Evolutionary conservation across 2,797 vertebrate species (phyloP).

Genomic region (Thamnophis elegans): DNA sequence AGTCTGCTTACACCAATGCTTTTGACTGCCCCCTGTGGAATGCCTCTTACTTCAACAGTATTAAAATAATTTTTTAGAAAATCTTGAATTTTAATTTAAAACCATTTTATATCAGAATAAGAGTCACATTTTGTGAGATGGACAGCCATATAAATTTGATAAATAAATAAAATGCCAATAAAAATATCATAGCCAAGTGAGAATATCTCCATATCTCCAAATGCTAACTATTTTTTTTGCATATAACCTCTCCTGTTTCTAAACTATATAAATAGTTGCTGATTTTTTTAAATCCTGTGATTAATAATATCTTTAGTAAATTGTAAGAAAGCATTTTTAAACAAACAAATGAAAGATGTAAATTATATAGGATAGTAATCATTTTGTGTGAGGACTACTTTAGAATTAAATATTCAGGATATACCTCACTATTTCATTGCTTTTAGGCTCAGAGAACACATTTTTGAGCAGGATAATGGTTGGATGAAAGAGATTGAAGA

Average conservation of each 20-base stretch:
- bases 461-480: conserved; percentile 4
- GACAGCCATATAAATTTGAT: not conserved
- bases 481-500: not conserved
- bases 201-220: not conserved
- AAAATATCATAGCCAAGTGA: not conserved
- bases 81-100: not conserved
- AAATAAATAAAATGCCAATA: not conserved
- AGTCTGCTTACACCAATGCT: not conserved
- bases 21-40: not conserved
- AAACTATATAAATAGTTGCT: not conserved
- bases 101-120: not conserved
- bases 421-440: not conserved
- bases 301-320: not conserved
- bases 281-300: not conserved
- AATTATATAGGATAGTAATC: not conserved
- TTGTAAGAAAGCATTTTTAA: not conserved
- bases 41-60: not conserved
- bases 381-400: not conserved
- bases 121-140: not conserved
- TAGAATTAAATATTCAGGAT: not conserved
- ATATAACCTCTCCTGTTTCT: not conserved
- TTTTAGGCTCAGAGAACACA: not conserved
- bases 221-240: not conserved
- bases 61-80: not conserved
- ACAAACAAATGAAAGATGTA: not conserved